phyloP scores from a whole-genome alignment of 2,797 vertebrate species.

The Epinephelus awoara region DNA sequence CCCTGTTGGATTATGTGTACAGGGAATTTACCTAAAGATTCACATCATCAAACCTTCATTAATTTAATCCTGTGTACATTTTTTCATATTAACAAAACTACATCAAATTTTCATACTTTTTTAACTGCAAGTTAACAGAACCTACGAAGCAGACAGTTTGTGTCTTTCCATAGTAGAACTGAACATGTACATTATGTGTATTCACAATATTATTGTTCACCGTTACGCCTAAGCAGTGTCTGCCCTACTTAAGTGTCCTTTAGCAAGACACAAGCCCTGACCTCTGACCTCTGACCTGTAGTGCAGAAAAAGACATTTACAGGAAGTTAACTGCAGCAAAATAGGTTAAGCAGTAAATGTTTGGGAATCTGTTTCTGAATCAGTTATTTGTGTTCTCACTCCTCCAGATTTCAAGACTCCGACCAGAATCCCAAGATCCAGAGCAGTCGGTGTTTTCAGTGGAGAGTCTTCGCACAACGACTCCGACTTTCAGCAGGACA shows the following conservation, averaged over 20 bases:
- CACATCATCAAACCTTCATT: too few relatives aligned
- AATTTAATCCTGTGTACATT: too few relatives aligned
- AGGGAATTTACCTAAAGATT: too few relatives aligned
- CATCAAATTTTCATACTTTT: too few relatives aligned
- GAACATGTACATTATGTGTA: neutral
- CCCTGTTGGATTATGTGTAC: neutral
- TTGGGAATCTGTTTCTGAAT: neutral
- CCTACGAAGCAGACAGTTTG: too few relatives aligned
- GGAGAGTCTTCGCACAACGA: constrained; percentile 90
- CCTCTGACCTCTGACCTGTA: neutral
- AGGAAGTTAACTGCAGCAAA: neutral
- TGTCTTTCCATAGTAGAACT: neutral
- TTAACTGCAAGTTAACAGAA: too few relatives aligned
- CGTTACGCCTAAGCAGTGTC: neutral
- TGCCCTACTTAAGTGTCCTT: neutral
- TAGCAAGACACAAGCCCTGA: neutral
- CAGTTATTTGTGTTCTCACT: neutral
- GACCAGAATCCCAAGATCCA: constrained; percentile 62
- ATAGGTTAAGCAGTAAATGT: neutral
- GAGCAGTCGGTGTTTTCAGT: constrained; percentile 20
- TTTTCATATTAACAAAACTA: too few relatives aligned
- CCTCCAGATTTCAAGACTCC: constrained; percentile 81
- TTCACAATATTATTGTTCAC: too few relatives aligned
- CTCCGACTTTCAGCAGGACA: constrained; percentile 91
- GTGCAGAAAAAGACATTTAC: neutral